A percentile compares a stretch with the other conserved stretches of the same genome.
Evolutionary conservation across 1,140 invertebrate species (phyloP).

Genomic region (Calycopis cecrops): DNA sequence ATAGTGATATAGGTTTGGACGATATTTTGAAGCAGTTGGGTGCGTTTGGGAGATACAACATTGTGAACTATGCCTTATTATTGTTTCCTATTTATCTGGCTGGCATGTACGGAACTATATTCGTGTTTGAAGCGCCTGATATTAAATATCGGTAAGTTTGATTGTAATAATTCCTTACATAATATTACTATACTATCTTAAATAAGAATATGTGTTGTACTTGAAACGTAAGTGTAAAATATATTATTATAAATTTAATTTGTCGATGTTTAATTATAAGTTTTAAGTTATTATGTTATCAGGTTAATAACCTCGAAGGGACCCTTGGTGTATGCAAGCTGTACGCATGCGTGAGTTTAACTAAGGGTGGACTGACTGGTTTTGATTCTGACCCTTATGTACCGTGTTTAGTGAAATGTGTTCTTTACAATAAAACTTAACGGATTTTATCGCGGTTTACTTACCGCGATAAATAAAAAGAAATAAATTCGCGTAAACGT

Average conservation of each 20-base stretch:
- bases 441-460: too few species aligned
- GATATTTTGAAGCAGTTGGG: slow-evolving; percentile 47
- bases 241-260: too few species aligned
- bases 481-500: too few species aligned
- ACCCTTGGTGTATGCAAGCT: not conserved
- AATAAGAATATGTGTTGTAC: too few species aligned
- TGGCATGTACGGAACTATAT: slow-evolving; percentile 61
- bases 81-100: slow-evolving; percentile 61
- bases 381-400: too few species aligned
- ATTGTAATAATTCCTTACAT: too few species aligned
- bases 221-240: too few species aligned
- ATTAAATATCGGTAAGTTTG: slow-evolving; percentile 56
- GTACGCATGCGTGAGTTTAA: slow-evolving; percentile 22
- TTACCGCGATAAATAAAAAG: too few species aligned
- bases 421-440: too few species aligned
- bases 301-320: not conserved
- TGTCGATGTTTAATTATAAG: not conserved
- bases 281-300: not conserved
- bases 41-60: slow-evolving; percentile 57
- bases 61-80: slow-evolving; percentile 58
- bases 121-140: slow-evolving; percentile 57
- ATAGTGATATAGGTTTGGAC: slow-evolving; percentile 46
- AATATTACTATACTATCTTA: too few species aligned
- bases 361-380: too few species aligned
- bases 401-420: too few species aligned